These are phyloP conservation scores for Chiloscyllium punctatum DNA, from an alignment of 2,797 vertebrate species.

Conservation along the genomic window DNA sequence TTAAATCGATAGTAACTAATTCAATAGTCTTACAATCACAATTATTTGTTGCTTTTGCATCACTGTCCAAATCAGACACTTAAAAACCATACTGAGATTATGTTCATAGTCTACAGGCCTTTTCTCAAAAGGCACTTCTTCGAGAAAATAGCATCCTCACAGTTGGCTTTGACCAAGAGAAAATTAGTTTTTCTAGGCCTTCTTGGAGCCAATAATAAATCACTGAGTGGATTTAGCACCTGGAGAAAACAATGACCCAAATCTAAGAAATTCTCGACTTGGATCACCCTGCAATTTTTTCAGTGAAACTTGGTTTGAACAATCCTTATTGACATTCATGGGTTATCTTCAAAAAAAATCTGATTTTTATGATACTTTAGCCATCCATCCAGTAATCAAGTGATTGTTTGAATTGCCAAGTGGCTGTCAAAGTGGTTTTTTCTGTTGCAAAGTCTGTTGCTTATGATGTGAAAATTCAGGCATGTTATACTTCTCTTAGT, in stretches of 20 bases:
- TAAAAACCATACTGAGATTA: background rate
- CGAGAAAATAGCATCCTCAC: background rate
- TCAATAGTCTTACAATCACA: background rate
- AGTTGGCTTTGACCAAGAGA: background rate
- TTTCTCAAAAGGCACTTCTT: background rate
- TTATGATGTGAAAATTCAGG: background rate
- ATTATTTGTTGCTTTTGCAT: background rate
- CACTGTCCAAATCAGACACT: background rate
- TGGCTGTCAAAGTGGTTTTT: background rate
- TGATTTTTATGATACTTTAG: conserved; percentile 7
- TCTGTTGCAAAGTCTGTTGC: background rate
- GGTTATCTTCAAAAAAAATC: background rate
- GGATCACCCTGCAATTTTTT: background rate
- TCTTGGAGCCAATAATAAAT: background rate
- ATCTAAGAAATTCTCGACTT: background rate
- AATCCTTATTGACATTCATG: background rate
- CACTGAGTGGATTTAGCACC: background rate
- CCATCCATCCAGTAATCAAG: background rate
- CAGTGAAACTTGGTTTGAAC: background rate
- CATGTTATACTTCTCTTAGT: background rate
- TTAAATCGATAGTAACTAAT: background rate
- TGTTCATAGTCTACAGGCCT: background rate
- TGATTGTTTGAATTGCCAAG: background rate
- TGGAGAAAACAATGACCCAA: background rate
- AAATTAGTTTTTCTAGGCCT: background rate